These are phyloP conservation scores for Globia sparganii DNA, from an alignment of 2,888 invertebrate genomes.

Conservation along the genomic window DNA sequence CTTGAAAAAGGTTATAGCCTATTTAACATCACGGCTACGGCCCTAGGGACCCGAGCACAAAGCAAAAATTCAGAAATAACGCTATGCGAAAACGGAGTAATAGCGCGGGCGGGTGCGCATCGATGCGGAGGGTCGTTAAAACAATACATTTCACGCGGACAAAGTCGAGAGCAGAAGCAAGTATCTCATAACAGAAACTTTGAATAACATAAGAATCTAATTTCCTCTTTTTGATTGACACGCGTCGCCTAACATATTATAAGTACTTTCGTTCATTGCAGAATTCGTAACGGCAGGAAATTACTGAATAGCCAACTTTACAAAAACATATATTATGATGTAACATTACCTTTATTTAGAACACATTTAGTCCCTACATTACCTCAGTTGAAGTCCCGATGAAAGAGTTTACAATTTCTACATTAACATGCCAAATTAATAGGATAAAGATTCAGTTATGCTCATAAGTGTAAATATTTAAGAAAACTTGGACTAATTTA, in stretches of 20 bases:
- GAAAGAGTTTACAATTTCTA: too few species aligned
- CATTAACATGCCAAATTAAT: too few species aligned
- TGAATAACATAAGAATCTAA: constrained; percentile 8
- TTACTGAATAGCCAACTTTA: constrained; percentile 4
- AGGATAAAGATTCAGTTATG: too few species aligned
- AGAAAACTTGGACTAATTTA: too few species aligned
- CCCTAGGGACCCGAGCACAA: neutral
- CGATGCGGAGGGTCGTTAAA: too few species aligned
- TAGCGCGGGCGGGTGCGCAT: too few species aligned
- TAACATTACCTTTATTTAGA: neutral
- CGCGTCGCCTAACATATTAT: constrained; percentile 13
- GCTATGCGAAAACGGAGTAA: neutral
- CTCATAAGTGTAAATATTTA: too few species aligned
- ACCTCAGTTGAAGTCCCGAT: too few species aligned
- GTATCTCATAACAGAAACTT: neutral
- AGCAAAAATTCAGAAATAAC: neutral
- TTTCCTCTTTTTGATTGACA: constrained; percentile 46
- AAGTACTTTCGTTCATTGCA: neutral
- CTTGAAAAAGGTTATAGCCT: too few species aligned
- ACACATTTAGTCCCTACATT: too few species aligned
- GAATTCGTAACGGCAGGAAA: constrained; percentile 40
- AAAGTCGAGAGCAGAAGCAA: neutral
- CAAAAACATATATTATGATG: neutral
- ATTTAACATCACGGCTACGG: neutral
- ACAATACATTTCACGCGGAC: too few species aligned